Conservation (phyloP, 2,113 vertebrate species). For the Pandion haliaetus region DNA sequence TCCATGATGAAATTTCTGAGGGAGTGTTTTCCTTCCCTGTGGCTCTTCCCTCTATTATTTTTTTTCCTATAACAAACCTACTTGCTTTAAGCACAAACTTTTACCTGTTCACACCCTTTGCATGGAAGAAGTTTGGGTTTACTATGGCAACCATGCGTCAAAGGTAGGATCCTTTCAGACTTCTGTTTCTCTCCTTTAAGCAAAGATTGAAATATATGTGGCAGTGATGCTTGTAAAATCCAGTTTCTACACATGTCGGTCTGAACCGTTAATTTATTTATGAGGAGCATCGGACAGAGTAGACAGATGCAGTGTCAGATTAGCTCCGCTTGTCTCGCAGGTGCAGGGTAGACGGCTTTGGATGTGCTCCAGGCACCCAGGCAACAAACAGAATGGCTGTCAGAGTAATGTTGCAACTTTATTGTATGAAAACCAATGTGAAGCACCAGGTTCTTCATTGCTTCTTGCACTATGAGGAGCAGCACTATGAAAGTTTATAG, state of each 20-base stretch:
- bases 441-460: background rate
- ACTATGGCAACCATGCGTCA: conserved; percentile 53
- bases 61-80: background rate
- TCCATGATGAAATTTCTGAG: conserved; percentile 33
- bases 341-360: background rate
- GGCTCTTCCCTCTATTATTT: background rate
- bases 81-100: conserved; percentile 29
- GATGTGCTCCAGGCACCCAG: background rate
- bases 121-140: background rate
- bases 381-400: background rate
- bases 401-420: background rate
- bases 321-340: background rate
- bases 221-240: background rate
- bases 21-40: background rate
- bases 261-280: background rate
- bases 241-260: background rate
- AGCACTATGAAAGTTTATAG: conserved; percentile 2
- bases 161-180: conserved; percentile 62
- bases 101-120: background rate
- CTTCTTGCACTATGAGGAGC: conserved; percentile 7
- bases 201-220: background rate
- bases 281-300: background rate
- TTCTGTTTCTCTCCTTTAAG: conserved; percentile 2
- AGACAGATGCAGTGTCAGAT: background rate
- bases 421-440: background rate